Evolutionary conservation across 2,113 vertebrate genomes (phyloP).

Genomic region (Oreamnos americanus): DNA sequence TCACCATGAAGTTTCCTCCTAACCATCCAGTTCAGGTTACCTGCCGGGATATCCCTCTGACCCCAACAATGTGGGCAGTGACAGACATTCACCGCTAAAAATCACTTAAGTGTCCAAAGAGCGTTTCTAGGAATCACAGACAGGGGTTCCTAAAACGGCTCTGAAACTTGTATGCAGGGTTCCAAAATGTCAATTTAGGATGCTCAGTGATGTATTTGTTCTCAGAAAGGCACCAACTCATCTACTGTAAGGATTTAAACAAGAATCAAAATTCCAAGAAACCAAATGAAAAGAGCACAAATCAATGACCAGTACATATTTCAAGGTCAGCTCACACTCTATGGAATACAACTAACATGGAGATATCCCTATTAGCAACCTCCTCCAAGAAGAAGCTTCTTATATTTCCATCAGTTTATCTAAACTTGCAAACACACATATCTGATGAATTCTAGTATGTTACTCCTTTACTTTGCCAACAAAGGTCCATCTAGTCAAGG

Average conservation of each 20-base stretch:
- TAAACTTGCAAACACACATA: background rate
- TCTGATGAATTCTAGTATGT: background rate
- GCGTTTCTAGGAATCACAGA: background rate
- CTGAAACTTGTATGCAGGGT: background rate
- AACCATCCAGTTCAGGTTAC: background rate
- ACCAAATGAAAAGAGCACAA: background rate
- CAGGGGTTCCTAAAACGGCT: background rate
- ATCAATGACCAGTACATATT: background rate
- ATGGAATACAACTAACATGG: background rate
- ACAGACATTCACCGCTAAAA: background rate
- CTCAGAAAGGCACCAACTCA: background rate
- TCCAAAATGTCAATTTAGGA: background rate
- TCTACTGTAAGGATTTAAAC: background rate
- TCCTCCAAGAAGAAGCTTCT: background rate
- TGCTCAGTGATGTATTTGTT: background rate
- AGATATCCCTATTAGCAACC: background rate
- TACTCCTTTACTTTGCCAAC: too few relatives aligned
- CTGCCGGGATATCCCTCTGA: background rate
- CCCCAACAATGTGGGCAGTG: background rate
- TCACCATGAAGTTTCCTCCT: background rate
- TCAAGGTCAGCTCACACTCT: background rate
- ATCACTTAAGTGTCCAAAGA: background rate
- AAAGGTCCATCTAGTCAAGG: too few relatives aligned
- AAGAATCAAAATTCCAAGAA: background rate
- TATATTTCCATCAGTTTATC: background rate